Conservation (phyloP, 1,140 invertebrate species). For the Himalopsyche phryganea region DNA sequence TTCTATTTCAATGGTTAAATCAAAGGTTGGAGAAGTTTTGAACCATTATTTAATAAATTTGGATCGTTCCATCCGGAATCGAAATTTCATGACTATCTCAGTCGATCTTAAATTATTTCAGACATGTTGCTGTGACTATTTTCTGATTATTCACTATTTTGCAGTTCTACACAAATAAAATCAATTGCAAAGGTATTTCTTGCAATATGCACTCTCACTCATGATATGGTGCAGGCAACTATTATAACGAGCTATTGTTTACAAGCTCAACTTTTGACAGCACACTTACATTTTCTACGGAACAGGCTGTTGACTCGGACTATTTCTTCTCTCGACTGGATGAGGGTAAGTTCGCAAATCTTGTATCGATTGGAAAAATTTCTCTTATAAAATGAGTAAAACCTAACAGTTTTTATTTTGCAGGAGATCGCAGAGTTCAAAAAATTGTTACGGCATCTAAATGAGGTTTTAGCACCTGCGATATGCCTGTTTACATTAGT, state of each 20-base stretch:
- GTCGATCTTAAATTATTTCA: conserved; percentile 18
- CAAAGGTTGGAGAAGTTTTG: conserved; percentile 39
- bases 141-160: conserved; percentile 31
- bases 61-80: not conserved
- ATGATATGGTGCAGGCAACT: conserved; percentile 74
- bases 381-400: not conserved
- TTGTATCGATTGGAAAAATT: not conserved
- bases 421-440: conserved; percentile 72
- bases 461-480: conserved; percentile 67
- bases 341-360: conserved; percentile 57
- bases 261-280: conserved; percentile 71
- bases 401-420: conserved; percentile 24
- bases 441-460: conserved; percentile 70
- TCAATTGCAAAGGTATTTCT: conserved; percentile 58
- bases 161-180: conserved; percentile 50
- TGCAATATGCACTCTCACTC: conserved; percentile 66
- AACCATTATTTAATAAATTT: not conserved
- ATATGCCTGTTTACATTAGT: conserved; percentile 72
- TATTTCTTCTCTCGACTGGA: conserved; percentile 69
- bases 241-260: conserved; percentile 76
- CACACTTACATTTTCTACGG: conserved; percentile 66
- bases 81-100: not conserved
- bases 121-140: conserved; percentile 19
- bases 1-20: conserved; percentile 63
- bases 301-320: conserved; percentile 68